Percentiles rank a stretch among this genome's conserved stretches.
Evolutionary conservation across 2,113 vertebrate species (phyloP).

Genomic region (Silurus glanis): DNA sequence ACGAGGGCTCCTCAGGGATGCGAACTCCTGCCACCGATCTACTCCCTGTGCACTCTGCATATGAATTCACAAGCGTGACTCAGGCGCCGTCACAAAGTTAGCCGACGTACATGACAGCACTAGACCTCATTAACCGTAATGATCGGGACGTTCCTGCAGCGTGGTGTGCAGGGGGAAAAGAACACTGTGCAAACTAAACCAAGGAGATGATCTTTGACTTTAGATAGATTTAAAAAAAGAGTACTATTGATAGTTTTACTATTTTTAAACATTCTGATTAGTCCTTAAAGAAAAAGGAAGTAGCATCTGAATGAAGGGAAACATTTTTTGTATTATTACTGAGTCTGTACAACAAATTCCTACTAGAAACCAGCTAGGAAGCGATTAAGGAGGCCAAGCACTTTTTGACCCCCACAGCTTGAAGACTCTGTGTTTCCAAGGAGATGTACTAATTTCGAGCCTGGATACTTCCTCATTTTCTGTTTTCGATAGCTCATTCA

Average conservation of each 20-base stretch:
- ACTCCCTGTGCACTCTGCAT: not conserved
- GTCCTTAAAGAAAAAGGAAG: too few species aligned
- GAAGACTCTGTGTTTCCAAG: not conserved
- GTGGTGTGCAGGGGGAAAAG: not conserved
- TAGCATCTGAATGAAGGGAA: too few species aligned
- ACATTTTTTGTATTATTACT: too few species aligned
- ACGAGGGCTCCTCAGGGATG: not conserved
- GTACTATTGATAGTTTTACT: not conserved
- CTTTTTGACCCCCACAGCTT: too few species aligned
- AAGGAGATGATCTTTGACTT: not conserved
- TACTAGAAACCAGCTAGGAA: not conserved
- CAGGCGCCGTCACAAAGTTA: not conserved
- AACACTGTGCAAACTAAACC: not conserved
- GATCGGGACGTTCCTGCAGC: not conserved
- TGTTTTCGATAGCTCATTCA: not conserved
- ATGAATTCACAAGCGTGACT: conserved; percentile 4
- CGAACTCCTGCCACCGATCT: not conserved
- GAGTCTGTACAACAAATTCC: too few species aligned
- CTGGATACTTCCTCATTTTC: not conserved
- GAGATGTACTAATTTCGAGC: not conserved
- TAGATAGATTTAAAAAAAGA: not conserved
- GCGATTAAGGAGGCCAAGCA: not conserved
- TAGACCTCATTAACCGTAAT: conserved; percentile 7
- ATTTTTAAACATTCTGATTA: not conserved
- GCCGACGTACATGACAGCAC: not conserved